Conservation (phyloP, 2,888 invertebrate genomes). For the Drosophila colorata region DNA sequence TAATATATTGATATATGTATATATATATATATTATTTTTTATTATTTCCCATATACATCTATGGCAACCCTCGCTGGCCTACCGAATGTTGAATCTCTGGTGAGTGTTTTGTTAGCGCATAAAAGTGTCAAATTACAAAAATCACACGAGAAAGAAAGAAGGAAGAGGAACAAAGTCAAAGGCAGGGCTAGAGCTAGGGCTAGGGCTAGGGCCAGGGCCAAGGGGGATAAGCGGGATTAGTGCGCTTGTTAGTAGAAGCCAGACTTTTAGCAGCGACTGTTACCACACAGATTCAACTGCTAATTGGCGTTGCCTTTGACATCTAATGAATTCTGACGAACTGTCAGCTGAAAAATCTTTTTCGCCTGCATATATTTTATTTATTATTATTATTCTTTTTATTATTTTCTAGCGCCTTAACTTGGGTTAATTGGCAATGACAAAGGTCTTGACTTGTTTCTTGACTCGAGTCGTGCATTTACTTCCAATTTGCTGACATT, state of each 20-base stretch:
- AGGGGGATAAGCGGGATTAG: conserved; percentile 73
- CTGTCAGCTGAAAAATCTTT: conserved; percentile 45
- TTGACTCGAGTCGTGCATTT: conserved; percentile 6
- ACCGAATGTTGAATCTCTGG: conserved; percentile 18
- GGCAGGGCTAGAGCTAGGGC: not conserved
- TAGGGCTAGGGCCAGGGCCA: not conserved
- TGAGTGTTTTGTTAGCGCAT: conserved; percentile 56
- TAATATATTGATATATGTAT: no score
- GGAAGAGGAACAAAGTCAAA: not conserved
- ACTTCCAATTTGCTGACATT: conserved; percentile 45
- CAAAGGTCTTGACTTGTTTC: conserved; percentile 70
- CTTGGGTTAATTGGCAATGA: conserved; percentile 72
- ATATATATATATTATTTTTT: no score
- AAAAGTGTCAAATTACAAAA: conserved; percentile 79
- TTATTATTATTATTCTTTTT: conserved; percentile 5
- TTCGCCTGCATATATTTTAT: conserved; percentile 4
- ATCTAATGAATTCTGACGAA: conserved; percentile 66
- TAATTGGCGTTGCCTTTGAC: conserved; percentile 56
- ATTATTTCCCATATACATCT: not conserved
- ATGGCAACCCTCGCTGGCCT: conserved; percentile 40
- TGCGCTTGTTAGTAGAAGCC: conserved; percentile 59
- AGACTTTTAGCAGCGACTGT: conserved; percentile 32
- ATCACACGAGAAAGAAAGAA: conserved; percentile 53
- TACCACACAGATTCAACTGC: conserved; percentile 7
- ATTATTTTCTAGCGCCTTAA: conserved; percentile 6